Evolutionary conservation across 2,888 invertebrate genomes (phyloP), one percentile per base, ranked within the genome.

Genomic region (Amiota mariae): DNA sequence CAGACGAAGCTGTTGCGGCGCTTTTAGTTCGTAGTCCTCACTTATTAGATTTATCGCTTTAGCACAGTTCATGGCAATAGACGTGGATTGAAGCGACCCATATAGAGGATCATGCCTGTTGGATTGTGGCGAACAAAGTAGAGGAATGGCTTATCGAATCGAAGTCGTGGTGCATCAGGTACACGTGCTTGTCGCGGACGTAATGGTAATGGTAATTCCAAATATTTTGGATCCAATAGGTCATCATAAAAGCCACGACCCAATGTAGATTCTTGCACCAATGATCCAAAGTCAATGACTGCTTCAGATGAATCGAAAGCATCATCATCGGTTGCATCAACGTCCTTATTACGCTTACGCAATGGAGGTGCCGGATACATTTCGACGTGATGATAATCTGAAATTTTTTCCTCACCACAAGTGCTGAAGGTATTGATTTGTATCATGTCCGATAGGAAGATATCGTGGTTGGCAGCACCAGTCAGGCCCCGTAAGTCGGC

Each of bases 91-190:
- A 95, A 96, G 87, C 96, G 92, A 59, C 97, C 97, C 91, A 96
- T 95, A 88, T 95, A 95, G 71, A 97, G 91, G 84, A 97, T 95
- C 91, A 97, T 93, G 76, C 97, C 97, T n/a, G 96, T 95, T 1
- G 96, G 97, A 89, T 97, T 97, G 89, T 97, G 97, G 86, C 97
- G 92, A 13, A 97, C 95, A 82, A 96, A 95, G 89, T 95, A 97
- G 46, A 97, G 91, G 92, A 97, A 97, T 0, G 97, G 97, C 86
- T 96, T 92, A 84, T 97, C 96, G 87, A 96, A 94, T 82, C 95
- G 93, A 86, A 97, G 91, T 86, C 96, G 91, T 8, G 94, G 95
- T 18, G 92, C 91, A 70, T 95, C 93, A 0, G 94, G 94, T 13
- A 94, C 89, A 49, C 94, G 91, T 3, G 94, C 94, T 82, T 95